Base-by-base conservation (phyloP, 2,888 invertebrate species). In the Lamellibrachia satsuma region DNA sequence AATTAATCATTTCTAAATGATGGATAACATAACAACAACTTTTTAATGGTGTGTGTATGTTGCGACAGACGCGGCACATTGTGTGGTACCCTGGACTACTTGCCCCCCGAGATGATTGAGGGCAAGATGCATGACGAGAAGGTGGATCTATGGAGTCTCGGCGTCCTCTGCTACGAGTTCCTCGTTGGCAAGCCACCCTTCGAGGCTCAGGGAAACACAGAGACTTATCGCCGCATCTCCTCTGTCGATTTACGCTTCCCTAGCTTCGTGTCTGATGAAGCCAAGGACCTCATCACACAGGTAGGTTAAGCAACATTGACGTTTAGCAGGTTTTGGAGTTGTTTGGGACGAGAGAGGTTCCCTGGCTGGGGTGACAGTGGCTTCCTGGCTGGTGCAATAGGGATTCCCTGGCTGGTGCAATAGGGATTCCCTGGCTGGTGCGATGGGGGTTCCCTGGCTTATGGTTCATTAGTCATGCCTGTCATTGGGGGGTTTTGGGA, bases 41-140 rank as follows among this genome's bases (percentile, higher is more conserved):
- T 75, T 22, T 6, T 75, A 22, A 75, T 75, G 75, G 75, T 22
- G 22, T 75, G 75, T 11, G 75, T 75, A 6, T 75, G 15, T 75
- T 6, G 15, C 22, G 22, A 22, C 75, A 98, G 98, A 96, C 97
- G 99, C 91, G 98, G 98, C 95, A 99, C 99, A 7, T 96, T 99
- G 93, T 99, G 99, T 96, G 99, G 99, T 7, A 99, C 99, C 0
- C 97, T 99, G 93, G 99, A 99, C 97, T 99, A 99, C 96, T 97
- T 99, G 92, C 98, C 99, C 11, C 99, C 99, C 0, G 99, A 99
- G 97, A 99, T 99, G 99, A 97, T 99, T 6, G 97, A 97, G 95
- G 98, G 98, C 0, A 97, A 98, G 95, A 97, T 98, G 0, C 99
- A 99, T 95, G 98, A 98, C 94, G 98, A 98, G 95, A 98, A 95